phyloP scores from a whole-genome alignment of 2,113 vertebrate species.

The Cathartes aura region DNA sequence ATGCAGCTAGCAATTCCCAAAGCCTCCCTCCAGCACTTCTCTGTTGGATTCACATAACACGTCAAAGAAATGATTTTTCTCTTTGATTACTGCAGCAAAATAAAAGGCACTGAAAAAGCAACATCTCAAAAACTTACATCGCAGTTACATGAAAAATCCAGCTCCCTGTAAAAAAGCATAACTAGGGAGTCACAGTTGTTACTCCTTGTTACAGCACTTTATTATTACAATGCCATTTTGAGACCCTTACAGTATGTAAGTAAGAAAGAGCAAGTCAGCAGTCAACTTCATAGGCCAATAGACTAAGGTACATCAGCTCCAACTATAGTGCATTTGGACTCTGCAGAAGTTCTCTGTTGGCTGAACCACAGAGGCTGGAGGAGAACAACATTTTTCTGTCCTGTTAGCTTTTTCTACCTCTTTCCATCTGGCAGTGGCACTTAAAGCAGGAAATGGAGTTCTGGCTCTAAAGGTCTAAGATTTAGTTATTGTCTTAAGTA shows the following conservation, averaged over 20 bases:
- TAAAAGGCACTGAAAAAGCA: constrained; percentile 29
- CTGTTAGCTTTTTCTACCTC: background rate
- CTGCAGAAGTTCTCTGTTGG: background rate
- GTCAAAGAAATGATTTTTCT: constrained; percentile 35
- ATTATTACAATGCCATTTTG: background rate
- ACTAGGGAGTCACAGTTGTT: background rate
- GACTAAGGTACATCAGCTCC: background rate
- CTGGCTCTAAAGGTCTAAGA: background rate
- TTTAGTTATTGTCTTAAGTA: background rate
- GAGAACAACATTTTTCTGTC: background rate
- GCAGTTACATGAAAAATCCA: background rate
- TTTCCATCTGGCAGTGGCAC: background rate
- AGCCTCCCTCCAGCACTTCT: background rate
- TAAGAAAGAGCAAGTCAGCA: background rate
- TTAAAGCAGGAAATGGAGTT: background rate
- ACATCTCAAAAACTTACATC: background rate
- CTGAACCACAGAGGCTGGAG: background rate
- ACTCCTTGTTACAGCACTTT: background rate
- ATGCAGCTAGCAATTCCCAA: background rate
- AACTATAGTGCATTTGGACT: background rate
- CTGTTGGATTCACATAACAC: constrained; percentile 1
- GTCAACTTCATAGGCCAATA: background rate
- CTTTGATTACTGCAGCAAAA: constrained; percentile 51
- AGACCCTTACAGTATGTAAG: background rate
- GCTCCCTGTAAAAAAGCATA: background rate